A percentile compares a stretch with the other conserved stretches of the same genome.
These are phyloP conservation scores for Parapristionchus giblindavisi DNA, from an alignment of 2,888 invertebrate species.

Conservation along the genomic window DNA sequence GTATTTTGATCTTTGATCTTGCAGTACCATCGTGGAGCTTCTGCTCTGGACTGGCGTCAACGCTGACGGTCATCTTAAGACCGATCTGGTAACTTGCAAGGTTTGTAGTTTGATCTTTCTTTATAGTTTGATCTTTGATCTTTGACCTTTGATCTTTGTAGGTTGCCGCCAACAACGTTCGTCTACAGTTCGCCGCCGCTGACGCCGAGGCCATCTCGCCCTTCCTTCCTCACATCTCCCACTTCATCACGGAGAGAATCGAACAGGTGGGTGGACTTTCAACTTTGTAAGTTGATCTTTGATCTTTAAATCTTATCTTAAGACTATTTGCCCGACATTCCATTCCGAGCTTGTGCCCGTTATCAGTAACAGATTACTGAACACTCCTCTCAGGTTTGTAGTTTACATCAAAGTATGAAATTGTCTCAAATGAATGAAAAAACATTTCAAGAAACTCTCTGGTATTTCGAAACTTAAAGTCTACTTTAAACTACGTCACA, in stretches of 20 bases:
- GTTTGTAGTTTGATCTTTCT: conserved; percentile 38
- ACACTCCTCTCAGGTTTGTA: conserved; percentile 60
- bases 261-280: conserved; percentile 56
- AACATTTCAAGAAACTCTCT: too few species aligned
- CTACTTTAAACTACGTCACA: too few species aligned
- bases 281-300: too few species aligned
- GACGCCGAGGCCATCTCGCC: conserved; percentile 61
- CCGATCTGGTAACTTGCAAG: conserved; percentile 62
- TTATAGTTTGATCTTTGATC: neutral
- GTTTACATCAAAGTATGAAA: too few species aligned
- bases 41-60: conserved; percentile 64
- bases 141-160: conserved; percentile 1
- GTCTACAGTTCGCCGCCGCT: conserved; percentile 57
- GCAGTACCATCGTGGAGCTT: conserved; percentile 62
- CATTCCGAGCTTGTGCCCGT: conserved; percentile 68
- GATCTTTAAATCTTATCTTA: conserved; percentile 13
- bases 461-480: too few species aligned
- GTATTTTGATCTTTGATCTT: conserved; percentile 30
- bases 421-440: too few species aligned
- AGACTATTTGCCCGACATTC: conserved; percentile 68
- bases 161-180: conserved; percentile 60
- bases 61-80: conserved; percentile 67
- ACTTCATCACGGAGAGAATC: conserved; percentile 60
- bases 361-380: conserved; percentile 66
- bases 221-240: conserved; percentile 64